A percentile compares a stretch with the other conserved stretches of the same genome.
Evolutionary conservation across 2,113 vertebrate species (phyloP).

Genomic region (Nibea albiflora): DNA sequence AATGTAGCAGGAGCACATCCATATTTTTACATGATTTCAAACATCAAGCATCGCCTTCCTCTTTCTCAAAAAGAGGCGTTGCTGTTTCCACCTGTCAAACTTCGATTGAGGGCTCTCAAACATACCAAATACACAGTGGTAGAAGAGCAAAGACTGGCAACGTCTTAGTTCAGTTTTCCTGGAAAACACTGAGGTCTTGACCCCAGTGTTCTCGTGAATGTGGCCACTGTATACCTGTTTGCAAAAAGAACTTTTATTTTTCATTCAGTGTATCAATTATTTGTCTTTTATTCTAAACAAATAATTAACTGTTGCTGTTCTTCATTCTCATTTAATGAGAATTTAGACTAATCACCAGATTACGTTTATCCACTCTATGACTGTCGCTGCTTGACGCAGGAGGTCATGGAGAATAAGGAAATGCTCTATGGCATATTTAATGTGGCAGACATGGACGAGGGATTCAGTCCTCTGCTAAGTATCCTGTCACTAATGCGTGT

Average conservation of each 20-base stretch:
- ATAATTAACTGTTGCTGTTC: slow-evolving; percentile 7
- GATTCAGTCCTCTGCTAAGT: slow-evolving; percentile 70
- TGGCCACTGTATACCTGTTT: not conserved
- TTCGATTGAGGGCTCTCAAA: not conserved
- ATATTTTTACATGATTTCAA: not conserved
- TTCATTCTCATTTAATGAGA: slow-evolving; percentile 67
- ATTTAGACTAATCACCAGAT: slow-evolving; percentile 28
- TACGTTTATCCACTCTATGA: slow-evolving; percentile 30
- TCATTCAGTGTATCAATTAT: slow-evolving; percentile 12
- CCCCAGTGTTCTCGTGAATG: slow-evolving; percentile 17
- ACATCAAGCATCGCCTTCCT: not conserved
- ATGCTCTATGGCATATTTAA: slow-evolving; percentile 43
- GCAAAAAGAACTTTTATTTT: not conserved
- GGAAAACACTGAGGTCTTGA: slow-evolving; percentile 34
- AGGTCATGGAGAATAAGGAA: slow-evolving; percentile 47
- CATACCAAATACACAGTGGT: not conserved
- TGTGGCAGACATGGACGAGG: slow-evolving; percentile 61
- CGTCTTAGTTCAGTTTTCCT: not conserved
- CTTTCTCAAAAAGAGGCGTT: not conserved
- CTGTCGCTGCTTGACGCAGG: slow-evolving; percentile 60
- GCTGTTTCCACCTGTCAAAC: not conserved
- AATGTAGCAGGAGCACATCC: not conserved
- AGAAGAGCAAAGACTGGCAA: not conserved
- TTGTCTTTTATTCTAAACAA: not conserved
- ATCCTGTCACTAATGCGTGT: slow-evolving; percentile 83